Base-by-base conservation (phyloP, 2,888 invertebrate genomes). In the Amaurobius ferox region DNA sequence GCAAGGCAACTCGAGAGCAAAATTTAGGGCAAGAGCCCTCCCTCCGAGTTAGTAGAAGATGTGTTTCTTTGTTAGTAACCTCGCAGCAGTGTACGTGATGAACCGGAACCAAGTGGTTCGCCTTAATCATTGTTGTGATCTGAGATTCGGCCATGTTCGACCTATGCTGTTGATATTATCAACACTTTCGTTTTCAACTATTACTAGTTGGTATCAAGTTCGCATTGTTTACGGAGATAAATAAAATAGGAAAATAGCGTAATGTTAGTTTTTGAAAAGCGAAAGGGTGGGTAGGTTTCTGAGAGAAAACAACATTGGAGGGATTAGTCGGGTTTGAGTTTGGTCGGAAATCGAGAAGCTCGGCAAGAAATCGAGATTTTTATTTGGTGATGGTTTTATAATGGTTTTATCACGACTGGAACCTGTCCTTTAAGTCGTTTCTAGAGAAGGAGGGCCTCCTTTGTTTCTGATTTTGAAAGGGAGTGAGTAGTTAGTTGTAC, bases 1-100 rank as follows among this genome's bases (percentile, higher is more conserved):
- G 44, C n/a, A 23, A 62, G 40, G 39, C 26, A 61, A 16, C 29
- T 44, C 23, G 40, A 28, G 55, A 71, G 35, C 28, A 9, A 80
- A 73, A 80, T 80, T 74, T 73, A 55, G 80, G 80, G 64, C 80
- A 72, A n/a, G 35, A 40, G 28, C 40, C 28, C 28, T 28, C 67
- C 66, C 70, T 62, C 44, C 23, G 13, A 39, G 13, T 39, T 61
- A 62, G n/a, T n/a, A n/a, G 61, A 61, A 29, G 19, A 61, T 19
- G 23, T 28, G 70, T 78, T n/a, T 67, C 35, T 62, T 39, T 39
- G 67, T 68, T 68, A 68, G 39, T 19, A 35, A 40, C 39, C 35
- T 64, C 26, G 62, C 11, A 9, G 19, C 29, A n/a, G 30, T n/a
- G 32, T 35, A 66, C n/a, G 39, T 62, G 70, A 61, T 78, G 78